Conservation (phyloP, 2,113 vertebrate genomes). For the Psephotus haematonotus region DNA sequence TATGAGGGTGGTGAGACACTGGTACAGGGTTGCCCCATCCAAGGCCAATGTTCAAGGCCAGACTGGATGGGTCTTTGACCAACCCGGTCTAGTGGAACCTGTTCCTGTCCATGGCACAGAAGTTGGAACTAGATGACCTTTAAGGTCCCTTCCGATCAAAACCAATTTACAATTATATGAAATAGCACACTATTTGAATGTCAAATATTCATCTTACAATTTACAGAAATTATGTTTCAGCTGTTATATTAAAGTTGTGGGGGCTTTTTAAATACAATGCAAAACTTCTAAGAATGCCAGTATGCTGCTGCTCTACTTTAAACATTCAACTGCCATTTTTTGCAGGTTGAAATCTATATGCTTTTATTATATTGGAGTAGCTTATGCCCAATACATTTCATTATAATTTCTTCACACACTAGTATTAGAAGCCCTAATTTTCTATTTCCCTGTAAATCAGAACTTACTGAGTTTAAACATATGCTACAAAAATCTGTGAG, state of each 20-base stretch:
- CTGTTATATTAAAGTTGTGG: neutral
- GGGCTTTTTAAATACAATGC: neutral
- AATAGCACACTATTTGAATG: neutral
- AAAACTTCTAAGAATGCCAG: neutral
- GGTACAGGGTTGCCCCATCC: neutral
- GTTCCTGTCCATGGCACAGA: neutral
- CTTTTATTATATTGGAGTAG: neutral
- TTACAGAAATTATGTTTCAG: neutral
- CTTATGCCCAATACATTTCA: neutral
- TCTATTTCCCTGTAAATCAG: neutral
- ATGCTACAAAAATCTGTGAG: neutral
- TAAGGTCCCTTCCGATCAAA: neutral
- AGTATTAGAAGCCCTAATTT: neutral
- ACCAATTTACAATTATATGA: neutral
- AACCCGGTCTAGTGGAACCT: neutral
- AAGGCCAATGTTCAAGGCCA: neutral
- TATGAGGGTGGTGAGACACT: neutral
- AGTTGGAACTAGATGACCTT: neutral
- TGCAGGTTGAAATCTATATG: neutral
- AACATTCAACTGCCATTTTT: neutral
- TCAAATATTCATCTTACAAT: neutral
- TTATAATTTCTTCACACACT: neutral
- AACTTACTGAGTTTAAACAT: neutral
- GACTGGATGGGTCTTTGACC: neutral
- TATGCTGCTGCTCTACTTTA: neutral